These are phyloP conservation scores for Rhamphomyia laevipes DNA, from an alignment of 2,888 invertebrate species.

Conservation along the genomic window DNA sequence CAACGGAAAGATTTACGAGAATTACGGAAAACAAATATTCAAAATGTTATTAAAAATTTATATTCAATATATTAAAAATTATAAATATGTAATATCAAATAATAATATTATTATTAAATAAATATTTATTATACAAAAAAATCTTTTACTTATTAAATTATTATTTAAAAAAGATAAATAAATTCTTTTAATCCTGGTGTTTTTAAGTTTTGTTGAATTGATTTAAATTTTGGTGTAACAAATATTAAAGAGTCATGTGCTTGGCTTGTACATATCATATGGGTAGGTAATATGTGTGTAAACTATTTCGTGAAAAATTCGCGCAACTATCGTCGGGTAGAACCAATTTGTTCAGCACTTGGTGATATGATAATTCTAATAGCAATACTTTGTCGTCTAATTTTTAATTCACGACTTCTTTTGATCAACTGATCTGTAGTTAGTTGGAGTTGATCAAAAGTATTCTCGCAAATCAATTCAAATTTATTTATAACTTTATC, in stretches of 20 bases:
- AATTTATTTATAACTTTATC: slow-evolving; percentile 60
- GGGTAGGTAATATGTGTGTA: too few species aligned
- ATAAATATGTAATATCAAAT: too few species aligned
- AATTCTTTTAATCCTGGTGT: slow-evolving; percentile 8
- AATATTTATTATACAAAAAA: too few species aligned
- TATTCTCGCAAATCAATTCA: slow-evolving; percentile 59
- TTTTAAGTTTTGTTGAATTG: not conserved
- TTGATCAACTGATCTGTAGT: slow-evolving; percentile 56
- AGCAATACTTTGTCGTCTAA: slow-evolving; percentile 57
- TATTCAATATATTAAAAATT: too few species aligned
- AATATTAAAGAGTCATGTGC: not conserved
- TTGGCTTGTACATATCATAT: too few species aligned
- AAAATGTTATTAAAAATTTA: too few species aligned
- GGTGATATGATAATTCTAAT: slow-evolving; percentile 64
- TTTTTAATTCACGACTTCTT: slow-evolving; percentile 60
- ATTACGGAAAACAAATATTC: too few species aligned
- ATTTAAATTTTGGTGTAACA: not conserved
- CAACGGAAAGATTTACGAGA: too few species aligned
- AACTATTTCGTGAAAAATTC: slow-evolving; percentile 40
- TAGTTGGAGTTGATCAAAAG: slow-evolving; percentile 34
- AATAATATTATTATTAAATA: too few species aligned
- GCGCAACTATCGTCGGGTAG: slow-evolving; percentile 56
- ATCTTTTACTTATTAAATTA: too few species aligned
- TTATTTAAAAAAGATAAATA: too few species aligned
- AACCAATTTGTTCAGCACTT: slow-evolving; percentile 70